Evolutionary conservation across 1,140 invertebrate species (phyloP).

Genomic region (Hycleus cichorii): DNA sequence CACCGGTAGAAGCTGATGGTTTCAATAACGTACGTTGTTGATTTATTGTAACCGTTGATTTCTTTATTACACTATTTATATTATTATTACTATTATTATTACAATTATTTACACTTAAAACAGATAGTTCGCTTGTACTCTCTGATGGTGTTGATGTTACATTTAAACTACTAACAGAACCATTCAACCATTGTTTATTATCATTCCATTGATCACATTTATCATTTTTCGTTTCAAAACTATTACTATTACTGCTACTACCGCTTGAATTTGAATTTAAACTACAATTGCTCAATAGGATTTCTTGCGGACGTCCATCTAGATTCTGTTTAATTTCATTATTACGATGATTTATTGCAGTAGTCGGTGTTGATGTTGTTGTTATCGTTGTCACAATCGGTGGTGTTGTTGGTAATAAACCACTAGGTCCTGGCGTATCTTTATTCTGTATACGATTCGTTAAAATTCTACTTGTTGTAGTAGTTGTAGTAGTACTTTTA

Average conservation of each 20-base stretch:
- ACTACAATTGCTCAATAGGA: constrained; percentile 38
- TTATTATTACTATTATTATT: neutral
- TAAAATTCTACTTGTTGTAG: neutral
- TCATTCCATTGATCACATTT: constrained; percentile 33
- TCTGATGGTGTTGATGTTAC: constrained; percentile 35
- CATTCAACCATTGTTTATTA: constrained; percentile 35
- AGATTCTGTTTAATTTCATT: constrained; percentile 5
- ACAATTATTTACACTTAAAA: constrained; percentile 30
- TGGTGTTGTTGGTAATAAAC: constrained; percentile 15
- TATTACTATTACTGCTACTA: constrained; percentile 35
- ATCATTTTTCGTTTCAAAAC: constrained; percentile 28
- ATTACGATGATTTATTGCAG: neutral
- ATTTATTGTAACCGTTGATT: constrained; percentile 16
- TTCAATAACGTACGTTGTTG: constrained; percentile 38
- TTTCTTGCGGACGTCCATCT: constrained; percentile 30
- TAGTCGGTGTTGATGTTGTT: neutral
- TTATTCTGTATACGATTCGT: neutral
- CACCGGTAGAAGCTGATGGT: constrained; percentile 60
- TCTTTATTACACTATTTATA: neutral
- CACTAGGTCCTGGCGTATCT: constrained; percentile 28
- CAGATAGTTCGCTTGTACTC: constrained; percentile 33
- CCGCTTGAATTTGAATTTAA: constrained; percentile 39
- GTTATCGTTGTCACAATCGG: neutral
- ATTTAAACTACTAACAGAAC: constrained; percentile 34
- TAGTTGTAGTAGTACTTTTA: constrained; percentile 5